These are phyloP conservation scores for Thomomys bottae DNA, from an alignment of 2,113 vertebrate species.

Conservation along the genomic window DNA sequence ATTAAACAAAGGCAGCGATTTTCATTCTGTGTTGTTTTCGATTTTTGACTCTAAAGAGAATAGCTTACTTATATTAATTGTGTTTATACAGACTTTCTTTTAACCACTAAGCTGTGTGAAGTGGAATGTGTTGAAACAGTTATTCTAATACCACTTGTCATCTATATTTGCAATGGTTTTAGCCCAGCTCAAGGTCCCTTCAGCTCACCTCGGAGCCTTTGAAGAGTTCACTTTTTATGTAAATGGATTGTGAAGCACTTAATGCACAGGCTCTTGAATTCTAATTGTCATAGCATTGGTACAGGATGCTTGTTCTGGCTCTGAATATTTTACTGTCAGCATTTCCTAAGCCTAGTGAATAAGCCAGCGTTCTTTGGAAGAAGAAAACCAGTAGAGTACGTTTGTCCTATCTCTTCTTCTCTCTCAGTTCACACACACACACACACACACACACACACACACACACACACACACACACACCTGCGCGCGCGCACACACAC, in stretches of 20 bases:
- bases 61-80: neutral
- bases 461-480: too few relatives aligned
- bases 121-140: neutral
- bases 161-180: neutral
- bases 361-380: neutral
- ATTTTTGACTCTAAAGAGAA: neutral
- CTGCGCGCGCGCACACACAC: too few relatives aligned
- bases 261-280: neutral
- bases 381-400: neutral
- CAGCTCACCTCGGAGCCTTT: neutral
- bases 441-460: too few relatives aligned
- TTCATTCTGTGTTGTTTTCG: constrained; percentile 1
- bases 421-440: neutral
- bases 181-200: neutral
- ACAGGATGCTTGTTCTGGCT: neutral
- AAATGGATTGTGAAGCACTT: neutral
- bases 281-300: neutral
- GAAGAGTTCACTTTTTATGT: neutral
- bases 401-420: neutral
- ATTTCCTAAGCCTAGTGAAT: neutral
- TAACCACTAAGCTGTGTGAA: neutral
- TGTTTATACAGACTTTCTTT: neutral
- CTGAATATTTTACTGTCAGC: neutral
- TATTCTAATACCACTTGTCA: neutral
- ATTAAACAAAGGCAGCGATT: neutral